A percentile compares a stretch with the other conserved stretches of the same genome.
phyloP scores from a whole-genome alignment of 2,113 vertebrate genomes.

The Coptodon rendalli region DNA sequence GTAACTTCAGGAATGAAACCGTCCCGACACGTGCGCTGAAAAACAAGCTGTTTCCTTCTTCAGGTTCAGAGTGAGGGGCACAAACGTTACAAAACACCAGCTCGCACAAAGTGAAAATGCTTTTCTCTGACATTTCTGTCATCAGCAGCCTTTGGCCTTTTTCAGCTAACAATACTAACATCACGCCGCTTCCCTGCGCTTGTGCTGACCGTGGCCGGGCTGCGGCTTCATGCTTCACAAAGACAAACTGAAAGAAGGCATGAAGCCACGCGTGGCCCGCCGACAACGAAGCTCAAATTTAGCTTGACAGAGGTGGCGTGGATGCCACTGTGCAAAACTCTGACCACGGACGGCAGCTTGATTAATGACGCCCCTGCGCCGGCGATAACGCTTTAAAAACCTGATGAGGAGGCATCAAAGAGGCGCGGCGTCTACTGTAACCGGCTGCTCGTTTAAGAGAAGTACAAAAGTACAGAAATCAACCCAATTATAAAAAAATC shows the following conservation, averaged over 20 bases:
- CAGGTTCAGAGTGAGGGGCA: not conserved
- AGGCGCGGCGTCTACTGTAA: not conserved
- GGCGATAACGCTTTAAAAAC: not conserved
- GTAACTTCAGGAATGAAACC: not conserved
- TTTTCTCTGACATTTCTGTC: not conserved
- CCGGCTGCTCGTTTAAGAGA: not conserved
- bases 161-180: not conserved
- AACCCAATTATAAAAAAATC: not conserved
- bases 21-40: not conserved
- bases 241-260: conserved; percentile 28
- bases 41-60: not conserved
- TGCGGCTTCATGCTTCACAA: not conserved
- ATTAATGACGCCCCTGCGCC: not conserved
- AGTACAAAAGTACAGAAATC: not conserved
- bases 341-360: not conserved
- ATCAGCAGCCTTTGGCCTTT: not conserved
- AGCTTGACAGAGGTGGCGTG: not conserved
- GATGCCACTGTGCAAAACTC: not conserved
- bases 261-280: not conserved
- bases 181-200: not conserved
- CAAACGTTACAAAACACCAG: not conserved
- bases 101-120: not conserved
- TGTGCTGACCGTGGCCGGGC: not conserved
- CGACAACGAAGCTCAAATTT: not conserved
- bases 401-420: not conserved